A percentile compares a stretch with the other conserved stretches of the same genome.
These are phyloP conservation scores for Gymnocypris eckloni DNA, from an alignment of 2,797 vertebrate species.

Conservation along the genomic window DNA sequence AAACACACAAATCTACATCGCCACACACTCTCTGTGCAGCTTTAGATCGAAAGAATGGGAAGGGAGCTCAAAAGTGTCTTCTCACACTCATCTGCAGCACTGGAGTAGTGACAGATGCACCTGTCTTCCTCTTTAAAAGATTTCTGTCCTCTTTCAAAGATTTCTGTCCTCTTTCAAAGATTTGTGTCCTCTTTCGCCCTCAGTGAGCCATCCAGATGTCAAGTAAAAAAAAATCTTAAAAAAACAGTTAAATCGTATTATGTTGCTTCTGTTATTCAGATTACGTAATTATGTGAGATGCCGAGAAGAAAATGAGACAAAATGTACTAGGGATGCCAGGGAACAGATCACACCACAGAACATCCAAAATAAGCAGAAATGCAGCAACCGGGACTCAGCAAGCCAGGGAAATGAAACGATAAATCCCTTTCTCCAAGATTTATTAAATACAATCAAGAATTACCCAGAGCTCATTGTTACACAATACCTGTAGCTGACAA, in stretches of 20 bases:
- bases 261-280: neutral
- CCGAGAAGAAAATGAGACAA: neutral
- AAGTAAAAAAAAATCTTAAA: neutral
- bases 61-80: constrained; percentile 1
- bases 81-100: neutral
- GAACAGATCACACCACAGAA: constrained; percentile 18
- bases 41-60: neutral
- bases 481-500: neutral
- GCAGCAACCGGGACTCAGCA: neutral
- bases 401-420: neutral
- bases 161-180: neutral
- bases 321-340: constrained; percentile 27
- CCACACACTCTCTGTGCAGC: neutral
- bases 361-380: constrained; percentile 20
- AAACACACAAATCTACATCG: constrained; percentile 1
- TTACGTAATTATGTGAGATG: constrained; percentile 8
- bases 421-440: neutral
- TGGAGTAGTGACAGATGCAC: constrained; percentile 7
- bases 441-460: neutral
- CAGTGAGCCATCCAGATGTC: constrained; percentile 11
- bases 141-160: constrained; percentile 9
- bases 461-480: neutral
- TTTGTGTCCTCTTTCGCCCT: neutral
- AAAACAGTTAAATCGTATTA: neutral
- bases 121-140: constrained; percentile 20